Base-by-base conservation (phyloP, 2,113 vertebrate species). In the Zosterops pallidus region DNA sequence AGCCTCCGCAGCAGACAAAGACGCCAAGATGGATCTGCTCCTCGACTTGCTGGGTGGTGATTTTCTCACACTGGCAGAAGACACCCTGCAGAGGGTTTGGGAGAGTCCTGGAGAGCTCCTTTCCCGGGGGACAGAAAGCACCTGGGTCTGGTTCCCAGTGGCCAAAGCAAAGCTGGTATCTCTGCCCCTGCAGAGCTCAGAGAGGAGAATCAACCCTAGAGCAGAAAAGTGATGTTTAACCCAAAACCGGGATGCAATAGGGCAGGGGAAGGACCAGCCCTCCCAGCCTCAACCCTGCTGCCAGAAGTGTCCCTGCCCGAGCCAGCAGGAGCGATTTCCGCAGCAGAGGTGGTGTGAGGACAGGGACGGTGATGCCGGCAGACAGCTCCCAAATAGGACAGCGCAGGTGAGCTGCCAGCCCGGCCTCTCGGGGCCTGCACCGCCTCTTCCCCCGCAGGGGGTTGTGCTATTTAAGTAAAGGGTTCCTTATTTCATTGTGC, bases 231-330 rank as follows among this genome's bases (percentile, higher is more conserved):
- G 12, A 14, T 26, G 9, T 2, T 42, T 42, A 46, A 39, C 25
- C 49, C 46, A 1, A 14, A 44, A 26, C 1, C 2, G 1, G 28
- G 39, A 26, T 23, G 46, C 6, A 4, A 26, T 2, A 35, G 9
- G 26, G 31, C 23, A 33, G 8, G 39, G 22, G 25, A 63, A 49
- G 52, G 46, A 47, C 12, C 26, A 47, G 5, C 25, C 29, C 24
- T 41, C 4, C 11, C 19, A 5, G 12, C 19, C 39, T n/a, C 59
- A n/a, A 4, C 11, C 2, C 41, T 3, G 1, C 28, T 24, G 39
- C 29, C 31, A 1, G 8, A 6, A 33, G 14, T 1, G n/a, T 8
- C 2, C 5, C 46, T 0, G 0, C 22, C 0, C 0, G 53, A n/a
- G 82, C 23, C 23, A 23, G 31, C 24, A n/a, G 52, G 29, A 42